Conservation (phyloP, 2,888 invertebrate species). For the Hermaeophaga mercurialis region DNA sequence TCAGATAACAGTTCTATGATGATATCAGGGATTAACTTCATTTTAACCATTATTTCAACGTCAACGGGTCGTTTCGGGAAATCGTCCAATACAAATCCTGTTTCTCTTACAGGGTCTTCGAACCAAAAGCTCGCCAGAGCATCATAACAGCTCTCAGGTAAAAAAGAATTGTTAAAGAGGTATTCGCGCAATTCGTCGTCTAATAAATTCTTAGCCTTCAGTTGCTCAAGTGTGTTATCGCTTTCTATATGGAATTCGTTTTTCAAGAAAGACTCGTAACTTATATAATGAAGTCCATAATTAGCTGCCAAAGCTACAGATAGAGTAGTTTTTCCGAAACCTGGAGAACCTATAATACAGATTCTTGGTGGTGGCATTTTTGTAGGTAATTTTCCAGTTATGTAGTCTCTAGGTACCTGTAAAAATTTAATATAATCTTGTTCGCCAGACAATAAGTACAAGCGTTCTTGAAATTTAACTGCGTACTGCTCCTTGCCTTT, state of each 20-base stretch:
- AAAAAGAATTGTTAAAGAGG: slow-evolving; percentile 58
- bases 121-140: slow-evolving; percentile 63
- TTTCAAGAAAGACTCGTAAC: slow-evolving; percentile 55
- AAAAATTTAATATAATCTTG: slow-evolving; percentile 61
- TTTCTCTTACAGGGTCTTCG: slow-evolving; percentile 57
- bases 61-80: slow-evolving; percentile 65
- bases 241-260: slow-evolving; percentile 25
- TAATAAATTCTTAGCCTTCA: slow-evolving; percentile 21
- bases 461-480: slow-evolving; percentile 61
- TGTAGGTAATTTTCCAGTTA: slow-evolving; percentile 46
- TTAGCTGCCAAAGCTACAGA: slow-evolving; percentile 61
- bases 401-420: slow-evolving; percentile 59
- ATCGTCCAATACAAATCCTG: slow-evolving; percentile 66
- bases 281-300: slow-evolving; percentile 62
- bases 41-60: slow-evolving; percentile 60
- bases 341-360: slow-evolving; percentile 63
- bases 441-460: slow-evolving; percentile 62
- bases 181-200: slow-evolving; percentile 54
- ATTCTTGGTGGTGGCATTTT: slow-evolving; percentile 60
- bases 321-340: slow-evolving; percentile 62
- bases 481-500: slow-evolving; percentile 65
- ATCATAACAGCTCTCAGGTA: slow-evolving; percentile 57
- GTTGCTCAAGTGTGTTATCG: slow-evolving; percentile 30
- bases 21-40: slow-evolving; percentile 63
- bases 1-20: slow-evolving; percentile 60